Evolutionary conservation across 2,888 invertebrate genomes (phyloP), one percentile per base, ranked within the genome.

Genomic region (Mycogona germanica): DNA sequence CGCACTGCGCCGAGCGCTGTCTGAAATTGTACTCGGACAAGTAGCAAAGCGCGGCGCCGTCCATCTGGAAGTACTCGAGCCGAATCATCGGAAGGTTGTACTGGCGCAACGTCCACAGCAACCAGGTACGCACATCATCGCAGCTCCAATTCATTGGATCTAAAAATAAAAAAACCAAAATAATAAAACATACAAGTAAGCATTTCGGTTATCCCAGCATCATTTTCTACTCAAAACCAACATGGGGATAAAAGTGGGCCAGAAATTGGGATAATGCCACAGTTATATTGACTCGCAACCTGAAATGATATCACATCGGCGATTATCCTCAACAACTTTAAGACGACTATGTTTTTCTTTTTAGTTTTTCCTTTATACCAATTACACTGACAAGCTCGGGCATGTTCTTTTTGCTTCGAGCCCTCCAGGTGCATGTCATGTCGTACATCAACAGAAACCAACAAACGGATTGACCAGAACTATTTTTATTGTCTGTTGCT

Each of bases 71-170:
- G 66, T 83, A 81, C 62, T 83, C 80, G 56, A 83, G 74, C 25
- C 78, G 77, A 45, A 84, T 80, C 68, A 80, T 77, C 14, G 83
- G 81, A 60, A 87, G 72, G 62, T 81, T 79, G 69, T 83, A 84
- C 68, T 89, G 87, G 64, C 82, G 78, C 57, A 84, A 76, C 62
- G 87, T 89, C 80, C 86, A 89, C 68, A 83, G 78, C 57, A 92
- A 77, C 93, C 93, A 95, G 23, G 86, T 79, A 60, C 84, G 82
- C 46, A 89, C 91, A 68, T 93, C 85, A 56, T 80, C 78, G 17
- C 79, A 74, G 62, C 81, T 84, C 93, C 93, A 95, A 64, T 81
- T 79, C 67, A 80, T 78, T 59, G 93, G 92, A 78, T 93, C 93
- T 93, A 73, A 9, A 63, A 61, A n/a, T 37, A 28, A 29, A 38